Conservation (phyloP, 2,113 vertebrate species). For the Regulus satrapa region DNA sequence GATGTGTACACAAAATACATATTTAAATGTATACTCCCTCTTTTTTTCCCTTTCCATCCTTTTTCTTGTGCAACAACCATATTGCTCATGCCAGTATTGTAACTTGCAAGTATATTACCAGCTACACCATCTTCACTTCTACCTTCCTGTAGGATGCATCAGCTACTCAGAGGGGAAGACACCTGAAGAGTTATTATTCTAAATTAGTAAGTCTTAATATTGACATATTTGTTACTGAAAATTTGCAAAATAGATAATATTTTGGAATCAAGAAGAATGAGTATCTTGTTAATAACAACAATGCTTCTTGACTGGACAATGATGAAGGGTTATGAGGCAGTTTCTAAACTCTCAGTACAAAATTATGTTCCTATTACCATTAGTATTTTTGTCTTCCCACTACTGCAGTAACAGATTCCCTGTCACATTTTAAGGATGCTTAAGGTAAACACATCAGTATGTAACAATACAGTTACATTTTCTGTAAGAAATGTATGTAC, state of each 20-base stretch:
- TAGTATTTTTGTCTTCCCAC: not conserved
- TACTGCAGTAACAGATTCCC: not conserved
- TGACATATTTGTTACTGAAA: not conserved
- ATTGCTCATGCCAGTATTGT: not conserved
- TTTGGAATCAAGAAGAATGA: not conserved
- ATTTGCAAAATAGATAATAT: not conserved
- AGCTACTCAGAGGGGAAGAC: not conserved
- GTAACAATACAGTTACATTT: not conserved
- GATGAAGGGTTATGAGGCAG: not conserved
- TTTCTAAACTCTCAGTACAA: not conserved
- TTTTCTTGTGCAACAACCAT: not conserved
- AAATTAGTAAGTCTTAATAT: not conserved
- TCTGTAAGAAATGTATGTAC: not conserved
- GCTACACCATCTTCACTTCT: not conserved
- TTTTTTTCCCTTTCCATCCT: not conserved
- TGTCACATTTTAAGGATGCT: not conserved
- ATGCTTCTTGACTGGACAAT: not conserved
- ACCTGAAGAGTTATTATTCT: not conserved
- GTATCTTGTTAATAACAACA: not conserved
- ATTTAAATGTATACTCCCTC: not conserved
- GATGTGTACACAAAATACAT: not conserved
- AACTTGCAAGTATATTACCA: not conserved
- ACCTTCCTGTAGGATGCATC: not conserved
- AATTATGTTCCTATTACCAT: not conserved
- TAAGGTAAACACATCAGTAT: not conserved